Base-by-base conservation (phyloP, 2,113 vertebrate species). In the Megaceryle torquata region DNA sequence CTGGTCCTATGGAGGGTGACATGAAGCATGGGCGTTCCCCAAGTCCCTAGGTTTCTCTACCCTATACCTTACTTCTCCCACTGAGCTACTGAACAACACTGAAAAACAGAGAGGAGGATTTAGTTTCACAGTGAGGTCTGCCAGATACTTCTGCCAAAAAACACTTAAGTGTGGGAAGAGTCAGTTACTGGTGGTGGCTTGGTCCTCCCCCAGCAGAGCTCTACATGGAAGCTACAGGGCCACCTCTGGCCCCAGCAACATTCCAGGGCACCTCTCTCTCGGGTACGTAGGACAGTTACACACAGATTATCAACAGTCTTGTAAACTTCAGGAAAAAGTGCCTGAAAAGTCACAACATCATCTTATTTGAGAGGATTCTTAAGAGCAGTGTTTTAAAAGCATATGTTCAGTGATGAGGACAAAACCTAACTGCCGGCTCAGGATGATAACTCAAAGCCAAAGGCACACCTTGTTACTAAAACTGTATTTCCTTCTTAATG, bases 231-330 rank as follows among this genome's bases (percentile, higher is more conserved):
- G 9, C 37, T 54, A 22, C 64, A 68, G 37, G 8, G 61, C 12
- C 82, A 64, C 37, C 54, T 69, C 44, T n/a, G 31, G 8, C 13
- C 29, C 24, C 33, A 10, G 29, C n/a, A 65, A 43, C 15, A 6
- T 24, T 16, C 19, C 2, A 3, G 46, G 60, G 14, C 22, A 53
- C 33, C 64, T 29, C 53, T 57, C 18, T 25, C 35, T 17, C 1
- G 0, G n/a, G 35, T 22, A 75, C 9, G 2, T 17, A 9, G 43
- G n/a, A 18, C 21, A 48, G 13, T 51, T 44, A 59, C 44, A 28
- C 3, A 4, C 0, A 1, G 25, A 24, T 56, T 41, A 70, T 6
- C 22, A 48, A 24, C 0, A 0, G 5, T 19, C 24, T n/a, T 25
- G 13, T 44, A 48, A 78, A 15, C 25, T 37, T 69, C 28, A 26